phyloP scores from a whole-genome alignment of 64 coral and sea anemone species.

The Catalaphyllia jardinei region DNA sequence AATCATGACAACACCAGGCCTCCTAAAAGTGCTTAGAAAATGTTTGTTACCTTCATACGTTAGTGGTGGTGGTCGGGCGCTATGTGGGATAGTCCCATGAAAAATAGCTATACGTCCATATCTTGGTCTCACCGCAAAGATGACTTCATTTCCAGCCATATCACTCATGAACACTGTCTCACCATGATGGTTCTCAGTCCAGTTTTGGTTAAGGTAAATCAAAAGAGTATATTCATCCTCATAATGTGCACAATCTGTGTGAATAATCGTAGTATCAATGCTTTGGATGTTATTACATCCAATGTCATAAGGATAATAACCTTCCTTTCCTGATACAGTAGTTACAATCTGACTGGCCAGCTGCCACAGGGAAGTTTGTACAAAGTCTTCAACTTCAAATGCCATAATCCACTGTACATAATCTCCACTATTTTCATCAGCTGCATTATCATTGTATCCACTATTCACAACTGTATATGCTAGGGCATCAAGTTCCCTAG shows the following conservation, averaged over 20 bases:
- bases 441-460: constrained; percentile 57
- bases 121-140: constrained; percentile 85
- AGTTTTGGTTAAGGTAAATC: constrained; percentile 79
- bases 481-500: constrained; percentile 50
- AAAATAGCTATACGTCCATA: constrained; percentile 78
- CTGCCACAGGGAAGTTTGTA: constrained; percentile 67
- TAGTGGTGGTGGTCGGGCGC: constrained; percentile 67
- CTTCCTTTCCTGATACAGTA: constrained; percentile 49
- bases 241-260: constrained; percentile 44
- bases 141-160: constrained; percentile 56
- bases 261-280: constrained; percentile 70
- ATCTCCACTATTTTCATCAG: constrained; percentile 54
- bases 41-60: constrained; percentile 49
- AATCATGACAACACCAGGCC: no score
- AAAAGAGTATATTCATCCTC: constrained; percentile 80
- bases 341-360: constrained; percentile 50
- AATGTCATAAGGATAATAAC: constrained; percentile 87
- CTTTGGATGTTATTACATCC: constrained; percentile 77
- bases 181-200: constrained; percentile 80
- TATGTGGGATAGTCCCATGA: constrained; percentile 82
- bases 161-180: constrained; percentile 85
- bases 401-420: constrained; percentile 79
- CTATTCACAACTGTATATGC: constrained; percentile 29
- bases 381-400: constrained; percentile 69
- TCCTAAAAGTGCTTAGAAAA: neutral